phyloP scores from a whole-genome alignment of 2,888 invertebrate genomes.

The Dasysyrphus albostriatus region DNA sequence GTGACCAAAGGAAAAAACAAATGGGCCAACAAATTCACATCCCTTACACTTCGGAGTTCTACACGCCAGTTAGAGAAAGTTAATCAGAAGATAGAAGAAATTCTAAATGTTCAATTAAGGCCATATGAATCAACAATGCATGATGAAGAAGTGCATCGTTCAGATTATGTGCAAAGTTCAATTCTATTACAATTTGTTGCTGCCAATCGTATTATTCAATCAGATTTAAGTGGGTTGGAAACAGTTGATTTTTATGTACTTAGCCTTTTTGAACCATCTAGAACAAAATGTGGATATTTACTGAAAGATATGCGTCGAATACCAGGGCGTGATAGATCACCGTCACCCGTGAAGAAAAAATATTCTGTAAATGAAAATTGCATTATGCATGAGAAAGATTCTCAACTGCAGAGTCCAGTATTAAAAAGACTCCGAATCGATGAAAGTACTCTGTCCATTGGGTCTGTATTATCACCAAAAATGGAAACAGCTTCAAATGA shows the following conservation, averaged over 20 bases:
- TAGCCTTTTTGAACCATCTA: slow-evolving; percentile 84
- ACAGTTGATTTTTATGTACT: slow-evolving; percentile 84
- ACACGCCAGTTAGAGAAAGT: slow-evolving; percentile 79
- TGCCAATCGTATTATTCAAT: slow-evolving; percentile 48
- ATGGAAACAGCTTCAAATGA: neutral
- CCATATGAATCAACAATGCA: slow-evolving; percentile 50
- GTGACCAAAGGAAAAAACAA: slow-evolving; percentile 79
- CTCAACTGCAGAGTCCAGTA: slow-evolving; percentile 37
- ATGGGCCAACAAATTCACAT: slow-evolving; percentile 83
- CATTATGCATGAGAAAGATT: slow-evolving; percentile 5
- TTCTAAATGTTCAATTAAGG: slow-evolving; percentile 78
- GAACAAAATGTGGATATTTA: slow-evolving; percentile 84
- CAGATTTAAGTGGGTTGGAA: slow-evolving; percentile 46
- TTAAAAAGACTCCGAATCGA: slow-evolving; percentile 60
- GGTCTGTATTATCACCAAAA: neutral
- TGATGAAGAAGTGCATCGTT: neutral
- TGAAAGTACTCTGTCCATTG: neutral
- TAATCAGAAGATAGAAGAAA: slow-evolving; percentile 77
- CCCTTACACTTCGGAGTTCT: slow-evolving; percentile 80
- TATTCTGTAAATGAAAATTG: slow-evolving; percentile 64
- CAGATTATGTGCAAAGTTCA: slow-evolving; percentile 10
- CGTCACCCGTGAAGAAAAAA: slow-evolving; percentile 83
- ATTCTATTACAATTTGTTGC: slow-evolving; percentile 15
- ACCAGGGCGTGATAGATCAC: slow-evolving; percentile 87
- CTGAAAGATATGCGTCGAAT: slow-evolving; percentile 87